Base-by-base conservation (phyloP, 1,140 invertebrate species). In the Calliopsis andreniformis region DNA sequence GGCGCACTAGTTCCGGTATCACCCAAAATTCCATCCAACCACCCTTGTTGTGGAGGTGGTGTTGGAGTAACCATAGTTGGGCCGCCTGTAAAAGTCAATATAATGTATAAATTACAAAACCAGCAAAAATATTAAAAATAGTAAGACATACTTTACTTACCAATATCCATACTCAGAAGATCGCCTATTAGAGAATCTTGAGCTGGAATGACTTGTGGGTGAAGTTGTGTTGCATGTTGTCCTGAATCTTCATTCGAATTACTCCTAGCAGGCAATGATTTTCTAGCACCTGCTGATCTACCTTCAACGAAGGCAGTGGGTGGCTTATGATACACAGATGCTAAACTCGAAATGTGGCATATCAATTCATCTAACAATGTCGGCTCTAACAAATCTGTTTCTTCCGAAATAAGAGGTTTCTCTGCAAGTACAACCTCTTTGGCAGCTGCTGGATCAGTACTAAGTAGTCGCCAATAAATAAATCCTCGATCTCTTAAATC, bases 351-450 rank as follows among this genome's bases (percentile, higher is more conserved):
- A 87, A 99, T 99, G 90, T 99, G 98, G 92, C 99, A 99, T 87
- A 99, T 99, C 30, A 99, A 94, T 93, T 99, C 99, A 90, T 99
- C 99, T 42, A 99, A 93, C 18, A 99, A 92, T 0, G 99, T 99
- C 10, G 99, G 99, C 90, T 99, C 99, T 51, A 99, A 92, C 5
- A 99, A 93, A 93, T 99, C 99, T 0, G 99, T 99, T 93, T 99
- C 99, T 91, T 99, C 99, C 0, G 98, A 99, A 86, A 99, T 99
- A 7, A 99, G 93, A 23, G 99, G 99, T 90, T 99, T 99, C 89
- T 99, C 99, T 0, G 99, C 99, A 18, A 99, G 93, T n/a, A 99
- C 99, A 43, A 98, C 98, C 92, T 99, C 98, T 91, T 99, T 99
- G 28, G 99, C 99, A 30, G 97, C 97, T 30, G 97, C 98, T 5